Evolutionary conservation across 2,113 vertebrate species (phyloP).

Genomic region (Deroptyus accipitrinus): DNA sequence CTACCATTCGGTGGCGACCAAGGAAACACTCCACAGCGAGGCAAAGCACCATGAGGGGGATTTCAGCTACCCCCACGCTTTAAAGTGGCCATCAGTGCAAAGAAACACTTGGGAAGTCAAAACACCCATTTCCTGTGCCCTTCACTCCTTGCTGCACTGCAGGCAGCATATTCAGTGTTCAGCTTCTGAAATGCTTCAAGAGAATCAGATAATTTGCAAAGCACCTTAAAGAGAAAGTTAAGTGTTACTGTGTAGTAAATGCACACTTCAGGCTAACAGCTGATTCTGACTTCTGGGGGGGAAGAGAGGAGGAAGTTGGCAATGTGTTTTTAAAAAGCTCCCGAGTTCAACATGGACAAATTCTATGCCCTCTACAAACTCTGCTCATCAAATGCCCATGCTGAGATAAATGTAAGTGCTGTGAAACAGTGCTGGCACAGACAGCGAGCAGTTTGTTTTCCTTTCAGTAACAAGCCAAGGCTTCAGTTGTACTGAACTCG

Average conservation of each 20-base stretch:
- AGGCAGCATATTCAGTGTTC: conserved; percentile 31
- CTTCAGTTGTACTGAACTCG: not conserved
- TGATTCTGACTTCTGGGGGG: not conserved
- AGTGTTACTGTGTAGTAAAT: not conserved
- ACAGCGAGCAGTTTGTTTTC: not conserved
- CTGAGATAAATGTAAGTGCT: not conserved
- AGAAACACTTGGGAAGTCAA: conserved; percentile 67
- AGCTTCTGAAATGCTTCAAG: conserved; percentile 8
- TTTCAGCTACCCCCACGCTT: conserved; percentile 63
- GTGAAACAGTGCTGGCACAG: not conserved
- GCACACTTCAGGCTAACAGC: not conserved
- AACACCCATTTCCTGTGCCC: not conserved
- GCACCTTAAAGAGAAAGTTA: not conserved
- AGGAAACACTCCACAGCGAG: conserved; percentile 61
- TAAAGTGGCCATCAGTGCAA: conserved; percentile 79
- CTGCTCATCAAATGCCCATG: rapidly evolving
- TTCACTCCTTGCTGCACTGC: not conserved
- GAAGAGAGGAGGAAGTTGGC: not conserved
- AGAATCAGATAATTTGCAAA: not conserved
- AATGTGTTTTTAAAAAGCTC: not conserved
- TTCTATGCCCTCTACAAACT: not conserved
- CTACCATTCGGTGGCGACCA: conserved; percentile 47
- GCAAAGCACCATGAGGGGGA: conserved; percentile 76
- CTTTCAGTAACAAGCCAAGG: not conserved
- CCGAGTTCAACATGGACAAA: not conserved